Evolutionary conservation across 2,888 invertebrate species (phyloP), one percentile per base, ranked within the genome.

Genomic region (Ariolimax columbianus): DNA sequence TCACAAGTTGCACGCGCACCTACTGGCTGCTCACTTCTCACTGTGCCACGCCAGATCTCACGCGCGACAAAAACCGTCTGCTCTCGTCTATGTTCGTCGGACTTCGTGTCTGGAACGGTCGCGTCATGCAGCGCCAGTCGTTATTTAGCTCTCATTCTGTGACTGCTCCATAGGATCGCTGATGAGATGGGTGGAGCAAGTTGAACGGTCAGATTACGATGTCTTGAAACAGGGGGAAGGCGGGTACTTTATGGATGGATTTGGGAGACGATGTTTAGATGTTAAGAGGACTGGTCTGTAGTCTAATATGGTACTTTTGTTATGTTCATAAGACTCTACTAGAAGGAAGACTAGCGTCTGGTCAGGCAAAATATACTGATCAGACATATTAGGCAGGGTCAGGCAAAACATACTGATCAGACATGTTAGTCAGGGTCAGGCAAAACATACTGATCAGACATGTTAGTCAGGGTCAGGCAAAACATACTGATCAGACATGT

Each of bases 101-200:
- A 36, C 63, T 55, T 19, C 68, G 30, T 79, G 17, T 40, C n/a
- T 66, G n/a, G 30, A 79, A 26, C 30, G 40, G 66, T 17, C 66
- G 79, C 30, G 79, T 43, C 26, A 79, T 68, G 51, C 11, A 79
- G 79, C 79, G 43, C 40, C 33, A n/a, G n/a, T n/a, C n/a, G n/a
- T n/a, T n/a, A n/a, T n/a, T n/a, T 30, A 79, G 79, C 66, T 26
- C 66, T 2, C 19, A 2, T 38, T 30, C 63, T 7, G 30, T 68
- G 40, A n/a, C 66, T 68, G 43, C 66, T 78, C 59, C 11, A 40
- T 63, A 63, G 30, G 11, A 66, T 66, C 66, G n/a, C 40, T 66
- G 66, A 63, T 68, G 40, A 40, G 43, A 30, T 79, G 43, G 79
- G 79, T 40, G 79, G 79, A 79, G 79, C 51, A 30, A n/a, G 40